Evolutionary conservation across 2,797 vertebrate genomes (phyloP), one percentile per base, ranked within the genome.

Genomic region (Vireo griseus): DNA sequence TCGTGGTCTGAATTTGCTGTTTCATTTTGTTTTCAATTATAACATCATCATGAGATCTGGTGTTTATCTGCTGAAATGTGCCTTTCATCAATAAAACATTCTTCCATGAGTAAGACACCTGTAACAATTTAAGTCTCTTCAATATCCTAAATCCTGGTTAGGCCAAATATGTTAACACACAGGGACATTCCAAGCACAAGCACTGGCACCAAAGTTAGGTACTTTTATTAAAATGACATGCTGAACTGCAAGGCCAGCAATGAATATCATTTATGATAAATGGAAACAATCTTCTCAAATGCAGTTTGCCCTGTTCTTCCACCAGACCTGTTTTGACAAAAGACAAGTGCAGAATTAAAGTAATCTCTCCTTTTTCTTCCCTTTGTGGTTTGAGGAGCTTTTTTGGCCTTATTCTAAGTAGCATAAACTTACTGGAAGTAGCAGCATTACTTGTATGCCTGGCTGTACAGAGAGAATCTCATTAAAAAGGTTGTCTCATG

Each of bases 21-120:
- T 96, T 93, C 69, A 59, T 81, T 94, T 78, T 92, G 71, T 66
- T 96, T 95, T 95, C 79, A 94, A 79, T 90, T 91, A 88, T 61
- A 92, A 88, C 50, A 91, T 24, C 75, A 82, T 87, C 52, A 89
- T 52, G 61, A 92, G 77, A 95, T 63, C 57, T 91, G 83, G 52
- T 79, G 72, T 90, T 95, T 86, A 92, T 68, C 83, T 63, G 48
- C 52, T 65, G 74, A 93, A 94, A 89, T 31, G 63, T 31, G 26
- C 21, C 42, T 72, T 86, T 83, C 63, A 75, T 94, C 92, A 93
- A 78, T 78, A 90, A 90, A 96, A 85, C 65, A 81, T 84, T 65
- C 50, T 75, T 86, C 48, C 48, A 88, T 67, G 80, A 94, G 73
- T 33, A 90, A 83, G 76, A 90, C 51, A 84, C 50, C 80, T 80